These are phyloP conservation scores for Urocolius indicus DNA, from an alignment of 2,113 vertebrate species.

Conservation along the genomic window DNA sequence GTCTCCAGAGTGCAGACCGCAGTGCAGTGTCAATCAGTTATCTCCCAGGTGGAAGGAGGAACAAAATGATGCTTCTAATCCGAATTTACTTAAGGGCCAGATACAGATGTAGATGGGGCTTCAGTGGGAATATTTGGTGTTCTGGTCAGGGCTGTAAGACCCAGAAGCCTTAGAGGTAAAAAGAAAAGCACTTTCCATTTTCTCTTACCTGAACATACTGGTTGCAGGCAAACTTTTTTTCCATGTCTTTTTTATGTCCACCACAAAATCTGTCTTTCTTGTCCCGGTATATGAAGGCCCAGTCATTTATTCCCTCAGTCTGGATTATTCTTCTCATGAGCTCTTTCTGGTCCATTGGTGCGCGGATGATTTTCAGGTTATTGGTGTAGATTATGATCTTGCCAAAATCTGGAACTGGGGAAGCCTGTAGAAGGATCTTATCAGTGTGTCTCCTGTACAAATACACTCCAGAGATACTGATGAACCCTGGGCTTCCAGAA, in stretches of 20 bases:
- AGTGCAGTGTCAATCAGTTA: rapidly evolving
- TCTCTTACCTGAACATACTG: slow-evolving; percentile 66
- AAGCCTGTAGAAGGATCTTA: slow-evolving; percentile 65
- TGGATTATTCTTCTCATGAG: slow-evolving; percentile 73
- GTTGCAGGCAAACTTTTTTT: background rate
- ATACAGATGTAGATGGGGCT: background rate
- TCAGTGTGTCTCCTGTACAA: background rate
- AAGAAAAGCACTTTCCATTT: background rate
- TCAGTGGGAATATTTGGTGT: background rate
- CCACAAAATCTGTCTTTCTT: background rate
- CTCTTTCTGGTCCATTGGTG: slow-evolving; percentile 83
- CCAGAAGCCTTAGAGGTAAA: background rate
- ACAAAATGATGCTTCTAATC: background rate
- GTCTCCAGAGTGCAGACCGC: background rate
- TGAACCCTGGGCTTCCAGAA: background rate
- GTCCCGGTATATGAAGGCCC: slow-evolving; percentile 55
- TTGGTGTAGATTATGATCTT: slow-evolving; percentile 98
- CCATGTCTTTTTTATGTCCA: background rate
- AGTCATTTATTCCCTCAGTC: slow-evolving; percentile 71
- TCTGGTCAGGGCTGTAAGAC: background rate
- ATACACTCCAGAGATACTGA: background rate
- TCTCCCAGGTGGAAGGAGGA: background rate
- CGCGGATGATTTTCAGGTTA: slow-evolving; percentile 93
- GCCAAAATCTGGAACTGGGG: slow-evolving; percentile 90
- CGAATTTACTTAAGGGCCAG: background rate